These are phyloP conservation scores for Nomada lathburiana DNA, from an alignment of 2,888 invertebrate genomes.

Conservation along the genomic window DNA sequence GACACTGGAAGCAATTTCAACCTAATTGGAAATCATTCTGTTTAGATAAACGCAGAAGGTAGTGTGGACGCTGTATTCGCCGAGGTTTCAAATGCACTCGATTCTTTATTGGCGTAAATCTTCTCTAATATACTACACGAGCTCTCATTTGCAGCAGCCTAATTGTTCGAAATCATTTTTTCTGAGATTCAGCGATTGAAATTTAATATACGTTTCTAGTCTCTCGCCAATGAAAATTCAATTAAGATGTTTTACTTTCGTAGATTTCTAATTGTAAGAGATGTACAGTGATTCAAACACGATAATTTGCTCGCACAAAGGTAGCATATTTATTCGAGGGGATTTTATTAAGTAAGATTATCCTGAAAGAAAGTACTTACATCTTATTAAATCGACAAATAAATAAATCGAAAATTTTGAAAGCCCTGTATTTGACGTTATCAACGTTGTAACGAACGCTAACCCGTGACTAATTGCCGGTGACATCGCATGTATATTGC, in stretches of 20 bases:
- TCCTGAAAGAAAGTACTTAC: no score
- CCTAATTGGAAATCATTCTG: constrained; percentile 52
- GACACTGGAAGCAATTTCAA: neutral
- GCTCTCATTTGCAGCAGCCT: neutral
- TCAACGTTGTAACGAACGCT: no score
- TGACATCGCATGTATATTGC: no score
- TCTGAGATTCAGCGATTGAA: neutral
- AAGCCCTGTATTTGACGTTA: no score
- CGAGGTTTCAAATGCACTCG: constrained; percentile 86
- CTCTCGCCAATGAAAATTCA: neutral
- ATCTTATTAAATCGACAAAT: no score
- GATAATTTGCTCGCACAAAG: no score
- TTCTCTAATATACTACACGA: neutral
- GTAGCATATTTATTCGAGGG: no score
- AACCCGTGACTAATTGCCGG: no score
- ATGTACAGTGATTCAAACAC: neutral
- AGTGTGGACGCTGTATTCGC: constrained; percentile 91
- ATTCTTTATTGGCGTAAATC: constrained; percentile 69
- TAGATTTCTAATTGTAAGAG: neutral
- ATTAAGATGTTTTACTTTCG: neutral
- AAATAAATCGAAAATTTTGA: no score
- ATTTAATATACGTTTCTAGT: neutral
- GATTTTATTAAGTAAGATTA: no score
- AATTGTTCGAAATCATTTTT: constrained; percentile 14
- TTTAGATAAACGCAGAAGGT: constrained; percentile 93